These are phyloP conservation scores for Sphyrna mokarran DNA, from an alignment of 2,113 vertebrate species.

Conservation along the genomic window DNA sequence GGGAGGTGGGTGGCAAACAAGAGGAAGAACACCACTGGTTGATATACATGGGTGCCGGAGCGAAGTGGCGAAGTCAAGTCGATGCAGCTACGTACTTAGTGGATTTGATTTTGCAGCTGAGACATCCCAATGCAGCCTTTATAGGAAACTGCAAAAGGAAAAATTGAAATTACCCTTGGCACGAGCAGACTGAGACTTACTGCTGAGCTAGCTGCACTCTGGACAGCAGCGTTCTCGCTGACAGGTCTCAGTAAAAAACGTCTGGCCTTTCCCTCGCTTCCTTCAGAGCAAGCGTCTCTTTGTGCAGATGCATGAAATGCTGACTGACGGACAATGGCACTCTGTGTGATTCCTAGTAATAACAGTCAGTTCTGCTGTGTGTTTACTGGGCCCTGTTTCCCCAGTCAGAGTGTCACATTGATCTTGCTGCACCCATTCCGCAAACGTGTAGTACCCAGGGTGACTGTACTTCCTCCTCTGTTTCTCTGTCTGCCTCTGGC, in stretches of 20 bases:
- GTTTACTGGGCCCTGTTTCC: neutral
- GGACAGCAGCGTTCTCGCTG: neutral
- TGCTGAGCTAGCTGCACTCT: neutral
- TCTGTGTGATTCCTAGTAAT: slow-evolving; percentile 21
- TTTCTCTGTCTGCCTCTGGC: neutral
- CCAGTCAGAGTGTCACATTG: neutral
- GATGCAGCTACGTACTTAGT: neutral
- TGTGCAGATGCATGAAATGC: neutral
- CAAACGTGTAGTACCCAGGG: neutral
- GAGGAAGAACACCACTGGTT: neutral
- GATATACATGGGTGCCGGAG: neutral
- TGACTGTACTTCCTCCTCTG: neutral
- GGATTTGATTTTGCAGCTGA: neutral
- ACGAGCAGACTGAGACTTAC: neutral
- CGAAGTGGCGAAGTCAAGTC: neutral
- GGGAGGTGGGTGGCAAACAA: too few species aligned
- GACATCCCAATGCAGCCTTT: neutral
- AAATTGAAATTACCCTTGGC: neutral
- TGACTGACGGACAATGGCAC: neutral
- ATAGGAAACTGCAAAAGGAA: neutral
- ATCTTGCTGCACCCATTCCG: neutral
- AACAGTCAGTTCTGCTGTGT: neutral
- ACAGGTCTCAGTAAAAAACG: neutral
- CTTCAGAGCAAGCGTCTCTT: slow-evolving; percentile 24
- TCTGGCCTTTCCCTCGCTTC: neutral